These are phyloP conservation scores for Alloplasta piceator DNA, from an alignment of 2,888 invertebrate species.

Conservation along the genomic window DNA sequence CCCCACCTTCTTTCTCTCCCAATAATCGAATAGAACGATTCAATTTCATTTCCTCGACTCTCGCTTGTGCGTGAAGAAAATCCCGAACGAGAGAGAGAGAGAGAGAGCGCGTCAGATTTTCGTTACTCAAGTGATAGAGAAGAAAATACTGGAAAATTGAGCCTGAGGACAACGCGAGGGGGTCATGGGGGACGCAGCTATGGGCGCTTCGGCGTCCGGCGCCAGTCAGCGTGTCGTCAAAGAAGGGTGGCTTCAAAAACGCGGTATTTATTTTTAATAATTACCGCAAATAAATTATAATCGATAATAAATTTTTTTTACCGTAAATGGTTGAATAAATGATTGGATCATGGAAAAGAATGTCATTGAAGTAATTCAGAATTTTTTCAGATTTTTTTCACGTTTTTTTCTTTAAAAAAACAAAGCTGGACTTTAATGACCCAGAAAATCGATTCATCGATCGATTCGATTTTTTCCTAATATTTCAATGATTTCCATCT, in stretches of 20 bases:
- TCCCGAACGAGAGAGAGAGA: neutral
- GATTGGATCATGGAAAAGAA: too few relatives aligned
- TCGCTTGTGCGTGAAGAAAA: neutral
- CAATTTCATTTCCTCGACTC: neutral
- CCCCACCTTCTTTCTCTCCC: neutral
- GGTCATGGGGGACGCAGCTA: slow-evolving; percentile 85
- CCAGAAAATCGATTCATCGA: slow-evolving; percentile 6
- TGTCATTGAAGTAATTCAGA: too few relatives aligned
- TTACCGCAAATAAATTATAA: too few relatives aligned
- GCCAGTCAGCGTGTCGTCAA: slow-evolving; percentile 87
- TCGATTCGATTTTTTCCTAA: neutral
- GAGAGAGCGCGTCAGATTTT: neutral
- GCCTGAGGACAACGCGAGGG: slow-evolving; percentile 55
- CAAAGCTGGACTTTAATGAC: too few relatives aligned
- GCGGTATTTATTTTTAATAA: slow-evolving; percentile 87
- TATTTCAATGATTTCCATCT: neutral
- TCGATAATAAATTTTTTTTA: too few relatives aligned
- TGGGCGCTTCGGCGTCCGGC: slow-evolving; percentile 83
- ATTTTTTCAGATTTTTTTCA: too few relatives aligned
- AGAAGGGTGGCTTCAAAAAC: slow-evolving; percentile 98
- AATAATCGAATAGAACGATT: neutral
- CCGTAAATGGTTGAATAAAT: too few relatives aligned
- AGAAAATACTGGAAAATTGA: slow-evolving; percentile 41
- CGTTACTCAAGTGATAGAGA: neutral
- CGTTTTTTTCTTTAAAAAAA: too few relatives aligned